phyloP scores from a whole-genome alignment of 2,888 invertebrate species.

The Acanthosoma haemorrhoidale region DNA sequence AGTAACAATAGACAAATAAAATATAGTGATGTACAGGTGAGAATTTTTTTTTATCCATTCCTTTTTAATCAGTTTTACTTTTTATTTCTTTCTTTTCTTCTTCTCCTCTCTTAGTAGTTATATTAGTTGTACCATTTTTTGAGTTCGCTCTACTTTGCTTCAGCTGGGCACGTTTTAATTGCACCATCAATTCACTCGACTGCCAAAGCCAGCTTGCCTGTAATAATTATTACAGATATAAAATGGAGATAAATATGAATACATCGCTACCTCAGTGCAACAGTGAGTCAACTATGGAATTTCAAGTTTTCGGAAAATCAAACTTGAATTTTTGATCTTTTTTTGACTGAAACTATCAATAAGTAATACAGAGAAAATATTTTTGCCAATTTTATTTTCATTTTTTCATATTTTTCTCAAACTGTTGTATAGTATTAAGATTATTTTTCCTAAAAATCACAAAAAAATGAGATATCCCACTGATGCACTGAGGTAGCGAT shows the following conservation, averaged over 20 bases:
- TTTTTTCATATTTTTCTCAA: too few relatives aligned
- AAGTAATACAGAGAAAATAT: too few relatives aligned
- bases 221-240: constrained; percentile 44
- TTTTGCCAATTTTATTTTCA: too few relatives aligned
- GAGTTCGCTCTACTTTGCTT: constrained; percentile 47
- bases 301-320: neutral
- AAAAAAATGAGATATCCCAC: too few relatives aligned
- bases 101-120: neutral
- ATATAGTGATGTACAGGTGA: neutral
- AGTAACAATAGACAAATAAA: neutral
- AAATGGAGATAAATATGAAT: neutral
- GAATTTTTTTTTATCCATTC: neutral
- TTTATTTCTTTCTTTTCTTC: constrained; percentile 12
- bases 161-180: constrained; percentile 74
- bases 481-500: too few relatives aligned
- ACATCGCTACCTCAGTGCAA: too few relatives aligned
- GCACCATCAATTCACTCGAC: constrained; percentile 81
- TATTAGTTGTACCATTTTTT: neutral
- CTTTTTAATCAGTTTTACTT: constrained; percentile 16
- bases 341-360: neutral
- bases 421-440: too few relatives aligned
- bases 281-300: neutral
- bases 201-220: constrained; percentile 87
- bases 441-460: too few relatives aligned
- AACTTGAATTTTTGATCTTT: neutral